These are phyloP conservation scores for Cavia porcellus DNA, from an alignment of 2,113 vertebrate species.

Conservation along the genomic window DNA sequence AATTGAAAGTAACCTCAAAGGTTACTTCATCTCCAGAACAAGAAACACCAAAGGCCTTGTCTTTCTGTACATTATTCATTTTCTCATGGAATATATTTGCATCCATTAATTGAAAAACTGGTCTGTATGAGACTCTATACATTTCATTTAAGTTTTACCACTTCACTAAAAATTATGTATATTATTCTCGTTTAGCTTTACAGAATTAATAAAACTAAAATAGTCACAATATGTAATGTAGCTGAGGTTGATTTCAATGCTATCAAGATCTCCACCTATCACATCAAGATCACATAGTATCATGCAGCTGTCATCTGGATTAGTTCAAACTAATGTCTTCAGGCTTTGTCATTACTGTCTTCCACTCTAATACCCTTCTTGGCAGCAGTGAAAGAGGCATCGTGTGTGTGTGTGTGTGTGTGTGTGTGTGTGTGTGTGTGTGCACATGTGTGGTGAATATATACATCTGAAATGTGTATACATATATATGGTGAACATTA, in stretches of 20 bases:
- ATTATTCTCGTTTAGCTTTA: background rate
- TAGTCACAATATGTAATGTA: background rate
- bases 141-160: conserved; percentile 23
- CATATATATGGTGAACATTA: background rate
- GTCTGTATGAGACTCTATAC: background rate
- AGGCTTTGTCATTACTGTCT: background rate
- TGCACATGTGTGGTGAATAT: background rate
- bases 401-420: too few species aligned
- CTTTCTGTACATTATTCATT: background rate
- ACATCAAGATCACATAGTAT: background rate
- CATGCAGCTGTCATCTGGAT: background rate
- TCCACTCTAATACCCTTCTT: background rate
- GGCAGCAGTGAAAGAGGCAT: background rate
- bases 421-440: too few species aligned
- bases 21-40: background rate
- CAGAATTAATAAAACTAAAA: conserved; percentile 2
- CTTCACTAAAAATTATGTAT: background rate
- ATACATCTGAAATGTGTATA: background rate
- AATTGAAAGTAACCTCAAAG: conserved; percentile 49
- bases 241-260: background rate
- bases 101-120: conserved; percentile 4
- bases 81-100: background rate
- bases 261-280: background rate
- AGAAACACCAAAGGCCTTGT: background rate
- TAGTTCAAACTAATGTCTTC: background rate